A percentile compares a stretch with the other conserved stretches of the same genome.
phyloP scores from a whole-genome alignment of 2,888 invertebrate genomes.

The Thereva nobilitata region DNA sequence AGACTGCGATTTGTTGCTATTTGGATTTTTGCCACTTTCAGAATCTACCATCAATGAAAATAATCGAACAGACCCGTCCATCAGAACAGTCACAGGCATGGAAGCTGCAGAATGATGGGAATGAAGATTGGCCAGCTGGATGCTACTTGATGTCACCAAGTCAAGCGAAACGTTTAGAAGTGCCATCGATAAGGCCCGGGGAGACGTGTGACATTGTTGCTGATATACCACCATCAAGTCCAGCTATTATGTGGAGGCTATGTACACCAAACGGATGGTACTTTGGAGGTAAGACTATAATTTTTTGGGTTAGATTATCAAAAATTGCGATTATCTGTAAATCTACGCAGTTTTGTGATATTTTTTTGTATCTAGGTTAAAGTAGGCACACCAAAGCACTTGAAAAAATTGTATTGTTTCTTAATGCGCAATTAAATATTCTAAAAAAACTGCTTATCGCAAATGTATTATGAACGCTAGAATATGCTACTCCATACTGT shows the following conservation, averaged over 20 bases:
- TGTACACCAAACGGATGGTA: conserved; percentile 83
- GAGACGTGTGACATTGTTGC: conserved; percentile 76
- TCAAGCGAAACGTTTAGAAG: conserved; percentile 53
- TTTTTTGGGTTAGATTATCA: not conserved
- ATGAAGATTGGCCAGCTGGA: conserved; percentile 84
- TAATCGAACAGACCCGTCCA: conserved; percentile 60
- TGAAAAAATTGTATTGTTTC: too few relatives aligned
- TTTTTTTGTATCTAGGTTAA: too few relatives aligned
- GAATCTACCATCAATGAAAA: conserved; percentile 75
- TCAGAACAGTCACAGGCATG: conserved; percentile 72
- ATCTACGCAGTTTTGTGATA: too few relatives aligned
- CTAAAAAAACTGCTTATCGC: too few relatives aligned
- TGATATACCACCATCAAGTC: conserved; percentile 73
- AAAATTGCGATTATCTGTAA: too few relatives aligned
- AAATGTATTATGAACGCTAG: too few relatives aligned
- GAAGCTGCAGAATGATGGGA: conserved; percentile 85
- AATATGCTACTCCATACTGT: too few relatives aligned
- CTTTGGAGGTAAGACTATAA: conserved; percentile 77
- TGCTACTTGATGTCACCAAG: conserved; percentile 73
- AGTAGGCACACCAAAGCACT: too few relatives aligned
- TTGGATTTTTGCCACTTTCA: conserved; percentile 82
- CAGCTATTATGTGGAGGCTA: conserved; percentile 87
- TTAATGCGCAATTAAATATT: too few relatives aligned
- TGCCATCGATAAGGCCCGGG: conserved; percentile 73
- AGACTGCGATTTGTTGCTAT: conserved; percentile 94